Percentiles rank a stretch among this genome's conserved stretches.
These are phyloP conservation scores for Priocnemis perturbator DNA, from an alignment of 2,888 invertebrate species.

Conservation along the genomic window DNA sequence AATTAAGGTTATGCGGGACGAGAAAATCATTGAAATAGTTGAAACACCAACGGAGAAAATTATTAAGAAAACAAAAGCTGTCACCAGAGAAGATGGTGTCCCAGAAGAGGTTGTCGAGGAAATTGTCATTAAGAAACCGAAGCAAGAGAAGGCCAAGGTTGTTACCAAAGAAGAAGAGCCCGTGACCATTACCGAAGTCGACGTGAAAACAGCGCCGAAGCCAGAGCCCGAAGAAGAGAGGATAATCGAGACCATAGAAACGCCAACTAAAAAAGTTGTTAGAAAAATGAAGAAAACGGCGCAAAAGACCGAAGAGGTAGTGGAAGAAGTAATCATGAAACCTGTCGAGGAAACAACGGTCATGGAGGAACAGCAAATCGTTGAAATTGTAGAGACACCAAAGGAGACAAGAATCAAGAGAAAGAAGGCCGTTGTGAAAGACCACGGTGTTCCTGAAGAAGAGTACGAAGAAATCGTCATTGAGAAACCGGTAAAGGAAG, in stretches of 20 bases:
- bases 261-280: slow-evolving; percentile 50
- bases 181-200: slow-evolving; percentile 41
- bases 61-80: slow-evolving; percentile 58
- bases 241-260: slow-evolving; percentile 55
- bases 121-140: slow-evolving; percentile 35
- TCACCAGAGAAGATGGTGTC: slow-evolving; percentile 28
- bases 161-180: slow-evolving; percentile 44
- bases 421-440: slow-evolving; percentile 51
- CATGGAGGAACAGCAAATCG: slow-evolving; percentile 53
- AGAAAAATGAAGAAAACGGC: slow-evolving; percentile 66
- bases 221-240: slow-evolving; percentile 40
- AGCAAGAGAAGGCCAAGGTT: slow-evolving; percentile 28
- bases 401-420: slow-evolving; percentile 55
- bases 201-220: slow-evolving; percentile 21
- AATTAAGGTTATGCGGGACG: slow-evolving; percentile 47
- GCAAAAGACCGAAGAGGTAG: slow-evolving; percentile 44
- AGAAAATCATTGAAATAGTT: slow-evolving; percentile 63
- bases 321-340: slow-evolving; percentile 55
- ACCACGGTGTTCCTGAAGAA: slow-evolving; percentile 53
- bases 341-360: slow-evolving; percentile 57
- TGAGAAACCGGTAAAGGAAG: slow-evolving; percentile 39
- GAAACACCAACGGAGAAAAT: slow-evolving; percentile 68
- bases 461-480: slow-evolving; percentile 53
- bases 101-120: slow-evolving; percentile 51
- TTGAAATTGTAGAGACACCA: slow-evolving; percentile 60